Evolutionary conservation across 2,113 vertebrate species (phyloP), one percentile per base, ranked within the genome.

Genomic region (Thamnaconus septentrionalis): DNA sequence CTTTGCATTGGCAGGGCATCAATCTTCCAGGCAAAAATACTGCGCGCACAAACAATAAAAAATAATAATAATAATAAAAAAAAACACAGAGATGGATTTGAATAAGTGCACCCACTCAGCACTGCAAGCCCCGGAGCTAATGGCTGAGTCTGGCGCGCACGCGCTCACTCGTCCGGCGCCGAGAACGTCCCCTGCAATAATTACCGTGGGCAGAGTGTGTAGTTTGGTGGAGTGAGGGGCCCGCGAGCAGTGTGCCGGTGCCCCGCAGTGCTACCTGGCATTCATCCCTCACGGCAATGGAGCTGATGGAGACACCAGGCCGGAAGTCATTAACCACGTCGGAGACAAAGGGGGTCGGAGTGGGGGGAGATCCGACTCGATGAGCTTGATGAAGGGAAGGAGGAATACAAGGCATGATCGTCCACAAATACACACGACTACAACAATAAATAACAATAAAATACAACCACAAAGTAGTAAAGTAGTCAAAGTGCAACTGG

Each of bases 281-380:
- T 78, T 84, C 83, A 77, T 82, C 79, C 62, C 73, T 78, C 80
- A 86, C 83, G 82, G 61, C 69, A 66, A 31, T 45, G 5, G 71
- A 75, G 76, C 75, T 85, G 69, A 83, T 87, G 75, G 81, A 88
- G 76, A 78, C 81, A 82, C 87, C 84, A 87, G 59, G 66, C 80
- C 18, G 82, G 80, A 84, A 84, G 78, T 73, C 80, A 85, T 85
- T 85, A 80, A 84, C 76, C 75, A 69, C 64, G 73, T 66, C 71
- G 70, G 59, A 79, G 81, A 84, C 74, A 68, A 5, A 83, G 71
- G 69, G 71, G 71, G 65, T 63, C 73, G 71, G 68, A 51, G 61
- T 70, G 63, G 43, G 49, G 56, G 75, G 62, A 71, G 56, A 66
- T 43, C 69, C 66, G 55, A 47, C 58, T 75, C 67, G 41, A 64